A percentile compares a stretch with the other conserved stretches of the same genome.
Evolutionary conservation across 2,888 invertebrate genomes (phyloP).

Genomic region (Boloria euphrosyne): DNA sequence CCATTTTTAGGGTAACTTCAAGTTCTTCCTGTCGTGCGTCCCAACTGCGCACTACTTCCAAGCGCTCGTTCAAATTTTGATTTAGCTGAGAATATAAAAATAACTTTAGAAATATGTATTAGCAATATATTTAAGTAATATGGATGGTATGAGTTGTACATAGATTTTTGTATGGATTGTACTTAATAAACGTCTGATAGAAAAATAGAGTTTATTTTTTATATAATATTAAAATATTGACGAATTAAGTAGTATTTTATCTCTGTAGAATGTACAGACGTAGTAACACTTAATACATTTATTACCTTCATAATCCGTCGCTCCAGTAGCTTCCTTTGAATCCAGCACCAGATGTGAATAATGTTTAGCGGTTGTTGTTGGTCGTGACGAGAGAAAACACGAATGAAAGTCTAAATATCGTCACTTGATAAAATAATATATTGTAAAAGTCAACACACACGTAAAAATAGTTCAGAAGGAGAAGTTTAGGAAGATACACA

Average conservation of each 20-base stretch:
- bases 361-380: too few species aligned
- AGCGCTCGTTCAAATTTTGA: constrained; percentile 27
- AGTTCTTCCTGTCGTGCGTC: constrained; percentile 32
- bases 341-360: constrained; percentile 65
- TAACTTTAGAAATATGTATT: background rate
- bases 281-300: background rate
- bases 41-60: constrained; percentile 29
- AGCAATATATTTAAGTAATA: background rate
- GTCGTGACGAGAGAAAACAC: too few species aligned
- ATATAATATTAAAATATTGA: background rate
- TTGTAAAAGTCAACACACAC: too few species aligned
- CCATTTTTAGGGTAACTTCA: constrained; percentile 30
- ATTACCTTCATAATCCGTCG: constrained; percentile 65
- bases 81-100: constrained; percentile 24
- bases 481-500: too few species aligned
- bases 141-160: background rate
- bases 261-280: background rate
- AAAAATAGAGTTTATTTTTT: background rate
- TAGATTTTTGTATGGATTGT: background rate
- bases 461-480: too few species aligned
- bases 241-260: background rate
- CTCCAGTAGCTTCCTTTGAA: constrained; percentile 69
- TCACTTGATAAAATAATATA: too few species aligned
- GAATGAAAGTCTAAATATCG: too few species aligned
- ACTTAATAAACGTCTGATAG: too few species aligned